A percentile compares a stretch with the other conserved stretches of the same genome.
phyloP scores from a whole-genome alignment of 2,797 vertebrate genomes.

The Bucorvus abyssinicus region DNA sequence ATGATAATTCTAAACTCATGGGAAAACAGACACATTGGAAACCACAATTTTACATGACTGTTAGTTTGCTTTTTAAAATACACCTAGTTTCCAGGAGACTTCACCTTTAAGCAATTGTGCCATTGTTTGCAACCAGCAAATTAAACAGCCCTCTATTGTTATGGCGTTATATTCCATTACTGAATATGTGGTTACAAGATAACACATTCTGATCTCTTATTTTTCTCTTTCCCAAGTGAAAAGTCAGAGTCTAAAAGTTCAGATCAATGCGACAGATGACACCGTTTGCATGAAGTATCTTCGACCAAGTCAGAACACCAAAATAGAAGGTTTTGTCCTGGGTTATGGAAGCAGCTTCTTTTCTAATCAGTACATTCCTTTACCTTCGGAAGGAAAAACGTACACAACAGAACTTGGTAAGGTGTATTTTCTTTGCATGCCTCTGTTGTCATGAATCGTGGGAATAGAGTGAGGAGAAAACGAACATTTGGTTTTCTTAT shows the following conservation, averaged over 20 bases:
- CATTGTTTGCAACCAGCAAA: neutral
- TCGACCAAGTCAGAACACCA: slow-evolving; percentile 81
- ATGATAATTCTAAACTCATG: neutral
- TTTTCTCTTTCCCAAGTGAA: slow-evolving; percentile 76
- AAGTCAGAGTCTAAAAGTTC: slow-evolving; percentile 89
- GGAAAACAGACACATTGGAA: neutral
- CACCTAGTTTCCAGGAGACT: neutral
- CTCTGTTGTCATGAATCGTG: neutral
- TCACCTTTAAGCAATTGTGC: neutral
- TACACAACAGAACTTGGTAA: slow-evolving; percentile 91
- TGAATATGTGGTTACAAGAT: neutral
- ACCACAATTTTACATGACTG: neutral
- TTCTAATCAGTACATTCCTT: slow-evolving; percentile 90
- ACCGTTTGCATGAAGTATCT: slow-evolving; percentile 90
- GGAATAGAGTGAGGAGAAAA: neutral
- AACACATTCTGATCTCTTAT: neutral
- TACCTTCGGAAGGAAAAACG: slow-evolving; percentile 86
- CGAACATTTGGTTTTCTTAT: neutral
- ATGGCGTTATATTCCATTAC: neutral
- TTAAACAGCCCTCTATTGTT: neutral
- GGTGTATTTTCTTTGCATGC: neutral
- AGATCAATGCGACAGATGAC: slow-evolving; percentile 90
- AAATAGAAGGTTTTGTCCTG: slow-evolving; percentile 91
- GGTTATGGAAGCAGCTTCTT: slow-evolving; percentile 92
- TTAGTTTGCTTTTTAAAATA: neutral